Percentiles rank a stretch among this genome's conserved stretches.
These are phyloP conservation scores for Leptinotarsa lineolata DNA, from an alignment of 1,140 invertebrate genomes.

Conservation along the genomic window DNA sequence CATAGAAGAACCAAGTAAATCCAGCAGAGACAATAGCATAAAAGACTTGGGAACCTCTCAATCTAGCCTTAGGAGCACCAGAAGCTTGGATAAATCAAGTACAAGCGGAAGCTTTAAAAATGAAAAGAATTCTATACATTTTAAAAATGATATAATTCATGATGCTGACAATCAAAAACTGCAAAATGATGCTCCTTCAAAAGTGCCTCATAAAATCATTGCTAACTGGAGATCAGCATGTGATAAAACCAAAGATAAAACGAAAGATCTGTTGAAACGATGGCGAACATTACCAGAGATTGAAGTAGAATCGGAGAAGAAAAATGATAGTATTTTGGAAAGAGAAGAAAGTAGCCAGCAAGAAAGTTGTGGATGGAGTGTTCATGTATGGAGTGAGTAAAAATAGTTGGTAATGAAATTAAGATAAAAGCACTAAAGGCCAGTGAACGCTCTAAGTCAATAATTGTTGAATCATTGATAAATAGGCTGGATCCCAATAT, in stretches of 20 bases:
- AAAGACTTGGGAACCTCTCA: slow-evolving; percentile 50
- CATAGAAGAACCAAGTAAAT: slow-evolving; percentile 16
- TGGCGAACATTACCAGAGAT: slow-evolving; percentile 69
- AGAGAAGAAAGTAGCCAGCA: slow-evolving; percentile 52
- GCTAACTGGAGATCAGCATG: slow-evolving; percentile 72
- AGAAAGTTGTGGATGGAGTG: slow-evolving; percentile 64
- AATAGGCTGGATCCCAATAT: too few relatives aligned
- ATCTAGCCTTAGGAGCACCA: slow-evolving; percentile 52
- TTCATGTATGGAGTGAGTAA: slow-evolving; percentile 72
- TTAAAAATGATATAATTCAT: slow-evolving; percentile 50
- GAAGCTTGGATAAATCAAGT: slow-evolving; percentile 49
- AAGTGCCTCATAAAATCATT: slow-evolving; percentile 69
- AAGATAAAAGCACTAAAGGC: neutral
- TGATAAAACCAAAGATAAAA: slow-evolving; percentile 70
- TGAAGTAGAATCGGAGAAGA: slow-evolving; percentile 47
- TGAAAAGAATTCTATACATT: slow-evolving; percentile 52
- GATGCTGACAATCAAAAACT: slow-evolving; percentile 45
- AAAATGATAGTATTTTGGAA: slow-evolving; percentile 50
- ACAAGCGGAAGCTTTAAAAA: slow-evolving; percentile 50
- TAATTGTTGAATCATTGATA: too few relatives aligned
- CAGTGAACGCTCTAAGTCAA: neutral
- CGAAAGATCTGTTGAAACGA: slow-evolving; percentile 69
- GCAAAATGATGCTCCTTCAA: slow-evolving; percentile 56
- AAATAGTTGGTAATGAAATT: neutral
- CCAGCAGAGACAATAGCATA: slow-evolving; percentile 50